Percentiles rank a stretch among this genome's conserved stretches.
These are phyloP conservation scores for Hypsibius dujardini DNA, from an alignment of 1,140 invertebrate genomes.

Conservation along the genomic window DNA sequence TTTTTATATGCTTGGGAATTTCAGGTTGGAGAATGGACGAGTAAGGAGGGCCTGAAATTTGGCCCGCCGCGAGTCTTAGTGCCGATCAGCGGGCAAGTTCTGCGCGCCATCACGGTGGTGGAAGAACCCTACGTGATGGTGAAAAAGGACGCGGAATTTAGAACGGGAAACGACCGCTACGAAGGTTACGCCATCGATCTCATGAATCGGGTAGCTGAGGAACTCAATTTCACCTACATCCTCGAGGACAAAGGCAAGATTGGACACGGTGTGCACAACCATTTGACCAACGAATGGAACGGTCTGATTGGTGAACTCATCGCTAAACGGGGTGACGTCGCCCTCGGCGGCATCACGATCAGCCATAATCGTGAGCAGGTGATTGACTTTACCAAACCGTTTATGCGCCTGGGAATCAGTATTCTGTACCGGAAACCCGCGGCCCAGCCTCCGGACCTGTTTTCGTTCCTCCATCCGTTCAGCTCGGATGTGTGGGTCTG, in stretches of 20 bases:
- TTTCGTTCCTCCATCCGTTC: conserved; percentile 76
- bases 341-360: conserved; percentile 79
- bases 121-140: conserved; percentile 32
- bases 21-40: conserved; percentile 74
- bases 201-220: background rate
- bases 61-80: background rate
- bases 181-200: conserved; percentile 26
- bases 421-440: conserved; percentile 74
- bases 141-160: conserved; percentile 26
- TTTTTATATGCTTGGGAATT: conserved; percentile 35
- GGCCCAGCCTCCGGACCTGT: conserved; percentile 71
- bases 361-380: conserved; percentile 70
- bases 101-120: background rate
- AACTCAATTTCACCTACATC: background rate
- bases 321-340: conserved; percentile 51
- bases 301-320: conserved; percentile 37
- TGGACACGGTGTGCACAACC: conserved; percentile 31
- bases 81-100: background rate
- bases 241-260: conserved; percentile 29
- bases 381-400: conserved; percentile 35
- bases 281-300: conserved; percentile 34
- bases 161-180: conserved; percentile 31
- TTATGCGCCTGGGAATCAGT: conserved; percentile 43
- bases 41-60: conserved; percentile 43
- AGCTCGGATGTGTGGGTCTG: conserved; percentile 88